Conservation (phyloP, 1,140 invertebrate species). For the Vollenhovia emeryi region DNA sequence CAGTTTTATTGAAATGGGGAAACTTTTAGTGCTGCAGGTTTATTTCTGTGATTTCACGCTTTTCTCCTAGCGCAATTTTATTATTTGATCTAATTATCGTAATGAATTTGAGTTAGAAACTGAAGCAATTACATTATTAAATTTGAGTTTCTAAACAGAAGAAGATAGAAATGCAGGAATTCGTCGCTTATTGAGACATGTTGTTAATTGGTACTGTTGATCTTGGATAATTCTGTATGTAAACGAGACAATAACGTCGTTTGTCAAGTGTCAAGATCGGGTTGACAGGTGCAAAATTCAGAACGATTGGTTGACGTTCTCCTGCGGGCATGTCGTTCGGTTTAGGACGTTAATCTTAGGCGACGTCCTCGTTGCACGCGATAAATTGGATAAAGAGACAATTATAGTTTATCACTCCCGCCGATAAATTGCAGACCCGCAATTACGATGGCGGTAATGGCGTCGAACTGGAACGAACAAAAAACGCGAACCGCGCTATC, state of each 20-base stretch:
- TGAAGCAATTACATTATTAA: background rate
- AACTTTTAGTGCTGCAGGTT: background rate
- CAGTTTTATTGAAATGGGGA: background rate
- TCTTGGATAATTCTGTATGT: background rate
- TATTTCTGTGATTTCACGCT: background rate
- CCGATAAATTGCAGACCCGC: constrained; percentile 29
- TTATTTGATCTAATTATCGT: background rate
- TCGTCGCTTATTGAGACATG: constrained; percentile 22
- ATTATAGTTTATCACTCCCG: constrained; percentile 38
- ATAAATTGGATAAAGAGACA: constrained; percentile 51
- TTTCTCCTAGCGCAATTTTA: too few relatives aligned
- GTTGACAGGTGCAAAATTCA: constrained; percentile 31
- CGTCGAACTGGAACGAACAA: constrained; percentile 7
- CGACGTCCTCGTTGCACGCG: background rate
- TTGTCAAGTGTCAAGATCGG: constrained; percentile 25
- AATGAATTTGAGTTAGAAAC: background rate
- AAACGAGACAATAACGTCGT: background rate
- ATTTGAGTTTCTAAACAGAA: background rate
- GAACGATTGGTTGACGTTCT: constrained; percentile 36
- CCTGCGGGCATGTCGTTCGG: background rate
- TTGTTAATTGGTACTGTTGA: background rate
- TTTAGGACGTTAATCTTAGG: constrained; percentile 14
- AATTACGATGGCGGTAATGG: constrained; percentile 42
- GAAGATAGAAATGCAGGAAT: background rate
- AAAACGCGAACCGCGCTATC: constrained; percentile 6